Evolutionary conservation across 1,140 invertebrate species (phyloP).

Genomic region (Drosophila virilis): DNA sequence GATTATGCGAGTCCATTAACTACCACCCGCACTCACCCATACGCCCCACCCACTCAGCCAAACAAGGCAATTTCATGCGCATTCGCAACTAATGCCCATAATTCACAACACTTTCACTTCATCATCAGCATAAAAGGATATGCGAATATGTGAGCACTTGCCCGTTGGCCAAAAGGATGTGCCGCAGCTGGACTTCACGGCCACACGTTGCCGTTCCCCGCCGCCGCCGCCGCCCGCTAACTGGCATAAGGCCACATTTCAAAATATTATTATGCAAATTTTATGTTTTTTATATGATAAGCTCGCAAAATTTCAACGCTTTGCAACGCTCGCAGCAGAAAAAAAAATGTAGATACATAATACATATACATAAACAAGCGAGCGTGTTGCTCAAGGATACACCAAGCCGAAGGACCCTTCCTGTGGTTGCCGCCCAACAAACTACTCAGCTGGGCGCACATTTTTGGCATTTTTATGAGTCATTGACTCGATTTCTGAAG

Average conservation of each 20-base stretch:
- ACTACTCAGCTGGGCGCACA: constrained; percentile 65
- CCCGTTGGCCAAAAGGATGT: constrained; percentile 44
- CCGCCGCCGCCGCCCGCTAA: neutral
- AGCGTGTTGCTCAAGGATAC: constrained; percentile 30
- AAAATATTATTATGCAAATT: constrained; percentile 82
- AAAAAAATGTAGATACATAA: constrained; percentile 13
- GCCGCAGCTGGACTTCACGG: constrained; percentile 59
- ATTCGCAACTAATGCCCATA: constrained; percentile 58
- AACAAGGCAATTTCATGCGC: constrained; percentile 41
- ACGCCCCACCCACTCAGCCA: neutral
- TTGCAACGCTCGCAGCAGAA: constrained; percentile 17
- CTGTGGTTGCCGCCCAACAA: constrained; percentile 15
- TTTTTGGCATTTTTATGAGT: constrained; percentile 82
- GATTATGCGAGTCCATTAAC: constrained; percentile 58
- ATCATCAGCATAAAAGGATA: constrained; percentile 56
- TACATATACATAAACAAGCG: constrained; percentile 65
- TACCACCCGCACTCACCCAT: neutral
- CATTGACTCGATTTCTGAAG: constrained; percentile 78
- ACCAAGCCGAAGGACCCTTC: constrained; percentile 17
- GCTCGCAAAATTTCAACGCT: constrained; percentile 74
- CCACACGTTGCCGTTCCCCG: neutral
- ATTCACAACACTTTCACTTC: constrained; percentile 81
- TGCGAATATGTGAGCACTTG: constrained; percentile 31
- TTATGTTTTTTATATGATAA: constrained; percentile 81
- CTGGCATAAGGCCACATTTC: constrained; percentile 56